These are phyloP conservation scores for Gymnothorax javanicus DNA, from an alignment of 2,797 vertebrate genomes.

Conservation along the genomic window DNA sequence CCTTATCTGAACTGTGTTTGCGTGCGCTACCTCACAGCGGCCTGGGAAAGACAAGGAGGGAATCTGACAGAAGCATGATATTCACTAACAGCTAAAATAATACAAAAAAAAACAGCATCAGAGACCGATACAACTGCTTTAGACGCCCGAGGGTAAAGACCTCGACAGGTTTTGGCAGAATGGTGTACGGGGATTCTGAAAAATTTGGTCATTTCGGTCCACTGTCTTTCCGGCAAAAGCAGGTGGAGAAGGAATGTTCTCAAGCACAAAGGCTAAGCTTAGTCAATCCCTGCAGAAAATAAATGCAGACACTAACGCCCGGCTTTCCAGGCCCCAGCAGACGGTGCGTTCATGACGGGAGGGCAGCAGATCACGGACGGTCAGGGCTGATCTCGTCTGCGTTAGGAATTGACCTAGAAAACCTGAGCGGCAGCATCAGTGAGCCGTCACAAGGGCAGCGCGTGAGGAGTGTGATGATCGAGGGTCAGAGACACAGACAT, in stretches of 20 bases:
- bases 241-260: constrained; percentile 39
- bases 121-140: neutral
- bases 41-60: neutral
- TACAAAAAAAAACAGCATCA: neutral
- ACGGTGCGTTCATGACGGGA: constrained; percentile 3
- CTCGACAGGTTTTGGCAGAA: neutral
- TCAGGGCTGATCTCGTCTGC: neutral
- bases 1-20: constrained; percentile 33
- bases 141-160: neutral
- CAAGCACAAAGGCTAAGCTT: constrained; percentile 40
- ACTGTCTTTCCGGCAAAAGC: constrained; percentile 33
- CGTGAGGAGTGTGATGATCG: neutral
- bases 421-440: neutral
- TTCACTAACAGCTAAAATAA: neutral
- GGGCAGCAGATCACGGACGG: neutral
- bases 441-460: neutral
- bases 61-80: neutral
- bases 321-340: constrained; percentile 6
- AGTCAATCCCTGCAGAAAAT: constrained; percentile 15
- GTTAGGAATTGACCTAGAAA: neutral
- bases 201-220: constrained; percentile 16
- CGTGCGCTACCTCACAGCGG: neutral
- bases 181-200: neutral
- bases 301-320: constrained; percentile 16
- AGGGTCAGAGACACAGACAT: neutral